A percentile compares a stretch with the other conserved stretches of the same genome.
These are phyloP conservation scores for Cantharis rustica DNA, from an alignment of 2,888 invertebrate genomes.

Conservation along the genomic window DNA sequence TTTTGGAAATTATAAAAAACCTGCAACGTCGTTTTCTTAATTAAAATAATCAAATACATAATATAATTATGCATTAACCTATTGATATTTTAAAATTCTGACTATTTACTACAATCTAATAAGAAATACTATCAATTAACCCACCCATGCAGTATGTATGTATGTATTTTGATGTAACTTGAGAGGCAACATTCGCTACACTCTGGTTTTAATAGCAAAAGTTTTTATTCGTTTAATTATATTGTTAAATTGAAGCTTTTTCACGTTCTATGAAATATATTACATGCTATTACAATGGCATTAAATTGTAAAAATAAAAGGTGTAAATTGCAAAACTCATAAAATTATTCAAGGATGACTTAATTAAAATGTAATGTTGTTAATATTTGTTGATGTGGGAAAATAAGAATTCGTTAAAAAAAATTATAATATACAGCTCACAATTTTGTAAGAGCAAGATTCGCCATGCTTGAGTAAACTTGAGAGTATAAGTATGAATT, in stretches of 20 bases:
- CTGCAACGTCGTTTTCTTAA: no score
- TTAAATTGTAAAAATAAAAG: background rate
- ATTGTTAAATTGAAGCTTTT: background rate
- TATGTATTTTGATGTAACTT: no score
- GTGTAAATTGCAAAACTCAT: conserved; percentile 12
- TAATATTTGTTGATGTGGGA: conserved; percentile 7
- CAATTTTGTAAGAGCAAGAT: conserved; percentile 6
- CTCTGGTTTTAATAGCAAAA: no score
- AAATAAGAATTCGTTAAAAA: background rate
- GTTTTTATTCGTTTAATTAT: background rate
- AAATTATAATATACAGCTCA: background rate
- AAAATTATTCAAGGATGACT: conserved; percentile 12
- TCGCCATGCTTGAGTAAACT: background rate
- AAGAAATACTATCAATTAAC: no score
- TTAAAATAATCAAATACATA: no score
- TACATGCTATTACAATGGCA: background rate
- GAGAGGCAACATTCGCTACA: no score
- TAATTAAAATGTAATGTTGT: conserved; percentile 11
- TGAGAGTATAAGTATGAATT: background rate
- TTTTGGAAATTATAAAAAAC: no score
- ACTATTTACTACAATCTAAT: no score
- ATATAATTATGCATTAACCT: no score
- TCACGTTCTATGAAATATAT: background rate
- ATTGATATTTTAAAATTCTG: no score
- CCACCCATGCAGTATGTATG: no score